A percentile compares a stretch with the other conserved stretches of the same genome.
Evolutionary conservation across 1,140 invertebrate species (phyloP).

Genomic region (Drosophila parvula): DNA sequence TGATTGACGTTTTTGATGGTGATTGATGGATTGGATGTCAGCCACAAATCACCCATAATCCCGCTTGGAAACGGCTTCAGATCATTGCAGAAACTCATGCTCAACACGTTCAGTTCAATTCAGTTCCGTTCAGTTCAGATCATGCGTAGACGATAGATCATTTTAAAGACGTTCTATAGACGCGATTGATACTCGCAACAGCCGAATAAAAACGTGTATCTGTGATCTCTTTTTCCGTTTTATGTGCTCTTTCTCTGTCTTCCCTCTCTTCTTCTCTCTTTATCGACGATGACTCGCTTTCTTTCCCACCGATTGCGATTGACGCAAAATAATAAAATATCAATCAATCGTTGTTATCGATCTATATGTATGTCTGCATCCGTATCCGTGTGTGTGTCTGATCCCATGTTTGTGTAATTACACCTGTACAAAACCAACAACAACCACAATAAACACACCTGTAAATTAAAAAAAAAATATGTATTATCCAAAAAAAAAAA

Average conservation of each 20-base stretch:
- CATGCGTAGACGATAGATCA: conserved; percentile 34
- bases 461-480: conserved; percentile 57
- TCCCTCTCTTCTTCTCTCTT: conserved; percentile 52
- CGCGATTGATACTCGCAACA: conserved; percentile 41
- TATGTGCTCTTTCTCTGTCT: conserved; percentile 66
- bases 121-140: conserved; percentile 19
- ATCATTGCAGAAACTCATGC: conserved; percentile 52
- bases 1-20: conserved; percentile 36
- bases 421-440: conserved; percentile 52
- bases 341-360: conserved; percentile 39
- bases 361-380: conserved; percentile 60
- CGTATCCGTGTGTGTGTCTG: conserved; percentile 55
- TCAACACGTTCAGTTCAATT: conserved; percentile 40
- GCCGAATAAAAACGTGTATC: conserved; percentile 75
- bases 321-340: conserved; percentile 19
- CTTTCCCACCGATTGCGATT: conserved; percentile 33
- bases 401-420: conserved; percentile 50
- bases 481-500: conserved; percentile 4
- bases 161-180: conserved; percentile 55
- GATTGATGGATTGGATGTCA: conserved; percentile 29
- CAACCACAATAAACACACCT: conserved; percentile 39
- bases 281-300: conserved; percentile 41
- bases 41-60: conserved; percentile 22
- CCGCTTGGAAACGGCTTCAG: conserved; percentile 62
- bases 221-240: conserved; percentile 80